Evolutionary conservation across 2,797 vertebrate species (phyloP), one percentile per base, ranked within the genome.

Genomic region (Picus viridis): DNA sequence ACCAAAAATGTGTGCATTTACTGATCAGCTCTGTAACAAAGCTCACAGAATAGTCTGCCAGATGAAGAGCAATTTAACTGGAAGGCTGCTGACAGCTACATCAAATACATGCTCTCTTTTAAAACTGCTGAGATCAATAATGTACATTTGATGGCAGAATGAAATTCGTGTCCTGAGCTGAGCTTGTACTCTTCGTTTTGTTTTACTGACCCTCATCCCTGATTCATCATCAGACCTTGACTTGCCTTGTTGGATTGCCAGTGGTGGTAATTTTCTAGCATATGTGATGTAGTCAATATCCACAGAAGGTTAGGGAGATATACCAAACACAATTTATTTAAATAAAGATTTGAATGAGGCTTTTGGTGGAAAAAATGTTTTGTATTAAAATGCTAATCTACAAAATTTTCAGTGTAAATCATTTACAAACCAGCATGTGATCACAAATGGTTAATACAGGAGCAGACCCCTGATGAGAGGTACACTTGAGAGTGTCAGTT

Each of bases 111-210:
- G 30, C 64, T 89, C 71, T 89, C 90, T 68, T 74, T 95, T 86
- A 78, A 89, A 91, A 76, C 80, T 83, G 51, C 83, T 93, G 91
- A 89, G 86, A 90, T 93, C 94, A 67, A 87, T 91, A 87, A 69
- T 17, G 57, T 83, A 77, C 69, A 29, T 76, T 83, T 91, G 80
- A 83, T 91, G 74, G 59, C 68, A 88, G 88, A 91, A 95, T 75
- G 61, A 65, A 89, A 83, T 83, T 73, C 30, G 30, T 87, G 67
- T 84, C 77, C 79, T 81, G 18, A 90, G 51, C 49, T 80, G 76
- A 88, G 89, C 70, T 63, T 86, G 34, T 69, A n/a, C 53, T 43
- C 68, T 61, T 93, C 79, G 58, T 91, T 94, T 95, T 72, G n/a
- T 90, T 76, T 95, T 62, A 45, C 58, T 9, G 19, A 57, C 67